phyloP scores from a whole-genome alignment of 1,140 invertebrate species.

The Prorops nasuta region DNA sequence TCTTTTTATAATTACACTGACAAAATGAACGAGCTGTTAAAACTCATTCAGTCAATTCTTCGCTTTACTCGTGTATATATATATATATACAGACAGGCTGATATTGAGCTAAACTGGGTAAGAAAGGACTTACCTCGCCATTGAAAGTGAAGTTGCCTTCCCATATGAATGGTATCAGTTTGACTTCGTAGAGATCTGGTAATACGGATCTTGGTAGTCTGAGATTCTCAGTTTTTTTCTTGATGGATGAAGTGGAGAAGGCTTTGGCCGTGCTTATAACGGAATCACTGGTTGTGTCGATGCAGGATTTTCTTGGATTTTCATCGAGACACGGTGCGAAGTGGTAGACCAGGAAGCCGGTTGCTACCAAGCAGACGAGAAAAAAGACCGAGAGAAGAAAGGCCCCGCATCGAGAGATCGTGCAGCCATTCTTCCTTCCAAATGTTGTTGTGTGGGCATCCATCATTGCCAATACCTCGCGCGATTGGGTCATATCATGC shows the following conservation, averaged over 20 bases:
- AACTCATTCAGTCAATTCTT: too few species aligned
- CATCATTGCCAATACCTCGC: constrained; percentile 51
- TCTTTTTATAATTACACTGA: too few species aligned
- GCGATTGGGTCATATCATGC: constrained; percentile 47
- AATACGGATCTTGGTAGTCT: constrained; percentile 65
- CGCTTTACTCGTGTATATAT: too few species aligned
- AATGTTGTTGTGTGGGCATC: constrained; percentile 49
- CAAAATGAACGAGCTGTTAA: too few species aligned
- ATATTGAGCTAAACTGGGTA: too few species aligned
- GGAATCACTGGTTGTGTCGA: constrained; percentile 34
- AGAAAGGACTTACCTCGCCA: constrained; percentile 65
- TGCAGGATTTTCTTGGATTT: constrained; percentile 20
- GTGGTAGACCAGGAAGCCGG: constrained; percentile 68
- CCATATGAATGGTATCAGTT: constrained; percentile 69
- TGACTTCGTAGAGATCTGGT: constrained; percentile 69
- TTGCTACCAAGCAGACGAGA: constrained; percentile 58
- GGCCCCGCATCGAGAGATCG: constrained; percentile 51
- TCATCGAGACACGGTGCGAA: constrained; percentile 63
- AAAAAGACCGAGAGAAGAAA: constrained; percentile 57
- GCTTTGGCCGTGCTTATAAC: constrained; percentile 46
- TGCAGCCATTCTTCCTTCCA: constrained; percentile 49
- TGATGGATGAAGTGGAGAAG: constrained; percentile 37
- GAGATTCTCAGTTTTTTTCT: constrained; percentile 59
- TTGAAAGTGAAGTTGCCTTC: constrained; percentile 75
- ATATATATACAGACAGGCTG: too few species aligned